These are phyloP conservation scores for Antennarius striatus DNA, from an alignment of 2,113 vertebrate genomes.

Conservation along the genomic window DNA sequence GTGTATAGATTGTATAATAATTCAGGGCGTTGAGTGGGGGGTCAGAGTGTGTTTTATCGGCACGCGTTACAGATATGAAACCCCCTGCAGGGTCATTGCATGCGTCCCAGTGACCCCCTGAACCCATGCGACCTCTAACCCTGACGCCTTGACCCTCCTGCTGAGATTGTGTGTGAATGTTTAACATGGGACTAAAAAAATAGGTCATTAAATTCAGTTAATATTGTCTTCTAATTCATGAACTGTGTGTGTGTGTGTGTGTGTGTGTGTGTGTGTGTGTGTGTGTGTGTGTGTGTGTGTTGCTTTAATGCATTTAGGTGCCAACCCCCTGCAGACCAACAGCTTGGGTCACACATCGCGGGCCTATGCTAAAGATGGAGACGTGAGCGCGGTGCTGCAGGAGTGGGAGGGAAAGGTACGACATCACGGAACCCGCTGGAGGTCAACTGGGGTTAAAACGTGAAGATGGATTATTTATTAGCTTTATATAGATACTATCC, in stretches of 20 bases:
- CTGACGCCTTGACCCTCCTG: slow-evolving; percentile 41
- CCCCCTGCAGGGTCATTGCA: slow-evolving; percentile 56
- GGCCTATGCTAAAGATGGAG: slow-evolving; percentile 91
- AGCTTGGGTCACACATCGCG: slow-evolving; percentile 88
- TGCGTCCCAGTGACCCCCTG: slow-evolving; percentile 64
- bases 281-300: not conserved
- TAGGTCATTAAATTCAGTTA: no score
- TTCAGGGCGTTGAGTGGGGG: slow-evolving; percentile 28
- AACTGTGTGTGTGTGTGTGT: not conserved
- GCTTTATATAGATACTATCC: not conserved
- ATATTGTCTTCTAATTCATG: not conserved
- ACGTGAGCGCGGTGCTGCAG: slow-evolving; percentile 83
- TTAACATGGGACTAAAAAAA: no score
- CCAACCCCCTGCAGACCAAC: slow-evolving; percentile 89
- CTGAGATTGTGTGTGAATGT: slow-evolving; percentile 21
- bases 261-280: no score
- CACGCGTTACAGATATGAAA: slow-evolving; percentile 68
- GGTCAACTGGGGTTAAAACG: slow-evolving; percentile 71
- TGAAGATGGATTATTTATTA: not conserved
- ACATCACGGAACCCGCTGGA: slow-evolving; percentile 39
- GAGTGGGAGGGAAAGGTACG: slow-evolving; percentile 86
- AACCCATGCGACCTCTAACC: slow-evolving; percentile 62
- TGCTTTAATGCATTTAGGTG: slow-evolving; percentile 80
- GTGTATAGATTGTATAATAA: slow-evolving; percentile 38
- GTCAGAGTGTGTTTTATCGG: slow-evolving; percentile 51